These are phyloP conservation scores for Mus spretus DNA, from an alignment of 2,797 vertebrate genomes.

Conservation along the genomic window DNA sequence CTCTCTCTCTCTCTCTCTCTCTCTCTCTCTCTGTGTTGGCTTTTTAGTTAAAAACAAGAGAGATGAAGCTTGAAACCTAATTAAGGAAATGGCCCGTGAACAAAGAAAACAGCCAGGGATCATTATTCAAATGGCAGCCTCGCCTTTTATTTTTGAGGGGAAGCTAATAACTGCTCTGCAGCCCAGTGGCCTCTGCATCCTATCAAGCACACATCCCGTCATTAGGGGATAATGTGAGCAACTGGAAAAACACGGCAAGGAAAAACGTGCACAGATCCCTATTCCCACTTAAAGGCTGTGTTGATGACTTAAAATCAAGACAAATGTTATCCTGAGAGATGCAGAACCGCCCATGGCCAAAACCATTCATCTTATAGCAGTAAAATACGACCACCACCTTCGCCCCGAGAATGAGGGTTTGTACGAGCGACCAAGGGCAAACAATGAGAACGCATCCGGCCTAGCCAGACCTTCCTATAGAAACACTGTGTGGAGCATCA, in stretches of 20 bases:
- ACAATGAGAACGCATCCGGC: constrained; percentile 21
- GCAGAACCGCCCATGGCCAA: constrained; percentile 51
- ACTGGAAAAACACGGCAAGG: constrained; percentile 67
- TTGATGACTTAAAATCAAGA: constrained; percentile 78
- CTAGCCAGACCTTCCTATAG: neutral
- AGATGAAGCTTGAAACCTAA: constrained; percentile 84
- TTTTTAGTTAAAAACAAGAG: constrained; percentile 85
- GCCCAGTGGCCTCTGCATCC: constrained; percentile 71
- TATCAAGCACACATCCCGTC: neutral
- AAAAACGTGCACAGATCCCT: constrained; percentile 64
- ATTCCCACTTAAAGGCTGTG: constrained; percentile 67
- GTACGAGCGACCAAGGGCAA: neutral
- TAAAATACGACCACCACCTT: neutral
- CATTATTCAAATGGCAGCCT: constrained; percentile 83
- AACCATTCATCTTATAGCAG: constrained; percentile 58
- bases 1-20: constrained; percentile 54
- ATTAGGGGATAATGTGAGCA: constrained; percentile 73
- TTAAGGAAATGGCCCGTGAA: constrained; percentile 82
- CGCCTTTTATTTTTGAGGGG: constrained; percentile 76
- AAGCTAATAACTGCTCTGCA: constrained; percentile 79
- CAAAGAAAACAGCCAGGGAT: constrained; percentile 82
- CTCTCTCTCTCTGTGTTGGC: constrained; percentile 56
- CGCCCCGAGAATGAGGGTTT: neutral
- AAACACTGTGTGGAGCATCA: neutral
- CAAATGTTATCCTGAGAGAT: constrained; percentile 78